Percentiles rank a stretch among this genome's conserved stretches.
Evolutionary conservation across 2,113 vertebrate species (phyloP).

Genomic region (Tenrec ecaudatus): DNA sequence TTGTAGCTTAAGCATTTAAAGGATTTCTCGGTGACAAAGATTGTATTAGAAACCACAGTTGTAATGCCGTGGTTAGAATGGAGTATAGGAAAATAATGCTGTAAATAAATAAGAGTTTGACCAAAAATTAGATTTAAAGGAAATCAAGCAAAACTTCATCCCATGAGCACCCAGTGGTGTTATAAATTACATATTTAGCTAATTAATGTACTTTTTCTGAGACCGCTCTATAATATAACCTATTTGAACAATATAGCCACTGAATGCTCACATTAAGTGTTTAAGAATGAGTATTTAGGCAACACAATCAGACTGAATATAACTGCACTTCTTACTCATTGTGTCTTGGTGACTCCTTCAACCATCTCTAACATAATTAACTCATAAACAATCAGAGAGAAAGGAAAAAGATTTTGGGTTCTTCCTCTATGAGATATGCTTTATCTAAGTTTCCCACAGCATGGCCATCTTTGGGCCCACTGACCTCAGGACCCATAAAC

Average conservation of each 20-base stretch:
- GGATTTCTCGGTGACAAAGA: not conserved
- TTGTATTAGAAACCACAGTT: constrained; percentile 41
- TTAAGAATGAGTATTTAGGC: constrained; percentile 54
- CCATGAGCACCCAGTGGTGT: no score
- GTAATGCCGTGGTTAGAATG: constrained; percentile 6
- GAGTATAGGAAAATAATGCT: not conserved
- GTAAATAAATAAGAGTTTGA: not conserved
- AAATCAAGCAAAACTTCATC: no score
- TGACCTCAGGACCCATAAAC: constrained; percentile 79
- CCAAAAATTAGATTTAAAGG: no score
- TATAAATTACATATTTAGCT: constrained; percentile 12
- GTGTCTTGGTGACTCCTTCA: constrained; percentile 22
- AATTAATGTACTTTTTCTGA: constrained; percentile 39
- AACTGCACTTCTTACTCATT: not conserved
- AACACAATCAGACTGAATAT: constrained; percentile 43
- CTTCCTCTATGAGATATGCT: constrained; percentile 43
- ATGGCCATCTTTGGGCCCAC: constrained; percentile 43
- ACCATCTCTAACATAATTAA: constrained; percentile 52
- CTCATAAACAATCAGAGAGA: constrained; percentile 55
- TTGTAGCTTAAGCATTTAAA: constrained; percentile 28
- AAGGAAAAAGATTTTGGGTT: constrained; percentile 38
- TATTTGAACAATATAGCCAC: constrained; percentile 30
- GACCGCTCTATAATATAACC: constrained; percentile 23
- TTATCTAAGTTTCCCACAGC: constrained; percentile 83
- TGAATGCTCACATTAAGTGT: constrained; percentile 27